Conservation (phyloP, 2,797 vertebrate genomes). For the Crossoptilon crossoptilon region DNA sequence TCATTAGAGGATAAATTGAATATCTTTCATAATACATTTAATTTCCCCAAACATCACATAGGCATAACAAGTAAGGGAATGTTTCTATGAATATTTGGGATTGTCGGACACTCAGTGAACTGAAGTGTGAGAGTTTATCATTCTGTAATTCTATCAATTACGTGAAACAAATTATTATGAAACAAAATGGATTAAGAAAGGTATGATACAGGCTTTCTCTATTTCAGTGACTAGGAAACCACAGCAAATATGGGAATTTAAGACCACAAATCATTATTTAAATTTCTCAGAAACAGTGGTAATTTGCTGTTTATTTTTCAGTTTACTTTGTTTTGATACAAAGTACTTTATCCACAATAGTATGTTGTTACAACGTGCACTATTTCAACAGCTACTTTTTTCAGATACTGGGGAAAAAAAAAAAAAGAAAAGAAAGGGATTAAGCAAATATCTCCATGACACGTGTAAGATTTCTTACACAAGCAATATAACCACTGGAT, state of each 20-base stretch:
- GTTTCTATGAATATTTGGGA: slow-evolving; percentile 4
- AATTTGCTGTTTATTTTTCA: neutral
- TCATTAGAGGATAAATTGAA: neutral
- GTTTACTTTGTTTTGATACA: neutral
- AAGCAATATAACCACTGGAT: neutral
- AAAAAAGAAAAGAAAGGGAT: neutral
- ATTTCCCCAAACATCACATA: neutral
- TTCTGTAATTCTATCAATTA: neutral
- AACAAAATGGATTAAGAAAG: slow-evolving; percentile 33
- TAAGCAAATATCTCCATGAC: neutral
- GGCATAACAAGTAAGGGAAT: neutral
- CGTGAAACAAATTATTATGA: neutral
- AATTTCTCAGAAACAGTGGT: neutral
- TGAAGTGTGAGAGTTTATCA: neutral
- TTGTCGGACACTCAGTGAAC: neutral
- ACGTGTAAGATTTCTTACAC: neutral
- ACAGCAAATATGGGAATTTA: neutral
- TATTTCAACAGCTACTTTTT: neutral
- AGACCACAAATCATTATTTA: neutral
- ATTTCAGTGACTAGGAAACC: neutral
- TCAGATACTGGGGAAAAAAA: neutral
- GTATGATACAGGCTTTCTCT: neutral
- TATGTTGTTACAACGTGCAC: neutral
- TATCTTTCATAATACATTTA: neutral
- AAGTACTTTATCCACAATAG: neutral